Conservation (phyloP, 1,140 invertebrate species). For the Drosophila kikkawai region DNA sequence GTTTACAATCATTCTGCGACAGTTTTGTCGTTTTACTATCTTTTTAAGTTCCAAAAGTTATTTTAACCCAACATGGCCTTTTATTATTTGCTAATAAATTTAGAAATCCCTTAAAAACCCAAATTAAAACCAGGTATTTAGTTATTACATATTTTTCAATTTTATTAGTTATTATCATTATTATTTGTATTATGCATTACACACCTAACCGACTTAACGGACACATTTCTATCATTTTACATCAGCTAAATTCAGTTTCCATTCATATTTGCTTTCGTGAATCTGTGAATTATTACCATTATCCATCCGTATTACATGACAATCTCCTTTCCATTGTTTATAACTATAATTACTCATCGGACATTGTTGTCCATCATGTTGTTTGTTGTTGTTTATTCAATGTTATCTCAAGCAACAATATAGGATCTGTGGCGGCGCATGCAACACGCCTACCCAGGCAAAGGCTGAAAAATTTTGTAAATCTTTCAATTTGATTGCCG, state of each 20-base stretch:
- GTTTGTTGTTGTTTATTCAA: constrained; percentile 14
- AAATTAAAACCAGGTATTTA: constrained; percentile 4
- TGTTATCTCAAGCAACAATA: constrained; percentile 31
- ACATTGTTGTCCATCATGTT: constrained; percentile 48
- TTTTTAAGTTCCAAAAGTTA: too few relatives aligned
- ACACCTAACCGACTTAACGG: constrained; percentile 66
- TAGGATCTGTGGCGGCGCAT: constrained; percentile 12
- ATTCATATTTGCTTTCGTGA: constrained; percentile 41
- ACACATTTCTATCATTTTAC: constrained; percentile 65
- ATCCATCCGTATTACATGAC: constrained; percentile 46
- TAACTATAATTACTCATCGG: constrained; percentile 67
- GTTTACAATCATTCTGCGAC: too few relatives aligned
- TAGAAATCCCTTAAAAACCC: neutral
- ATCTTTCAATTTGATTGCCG: constrained; percentile 79
- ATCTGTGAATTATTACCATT: constrained; percentile 40
- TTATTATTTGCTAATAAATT: neutral
- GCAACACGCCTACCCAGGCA: constrained; percentile 55
- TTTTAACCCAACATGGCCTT: too few relatives aligned
- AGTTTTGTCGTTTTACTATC: too few relatives aligned
- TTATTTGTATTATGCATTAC: constrained; percentile 77
- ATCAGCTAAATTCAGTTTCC: constrained; percentile 75
- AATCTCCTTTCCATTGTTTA: constrained; percentile 48
- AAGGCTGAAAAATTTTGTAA: constrained; percentile 76
- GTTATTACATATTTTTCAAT: constrained; percentile 74
- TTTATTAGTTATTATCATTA: constrained; percentile 76